A percentile compares a stretch with the other conserved stretches of the same genome.
These are phyloP conservation scores for Amblyraja radiata DNA, from an alignment of 2,797 vertebrate genomes.

Conservation along the genomic window DNA sequence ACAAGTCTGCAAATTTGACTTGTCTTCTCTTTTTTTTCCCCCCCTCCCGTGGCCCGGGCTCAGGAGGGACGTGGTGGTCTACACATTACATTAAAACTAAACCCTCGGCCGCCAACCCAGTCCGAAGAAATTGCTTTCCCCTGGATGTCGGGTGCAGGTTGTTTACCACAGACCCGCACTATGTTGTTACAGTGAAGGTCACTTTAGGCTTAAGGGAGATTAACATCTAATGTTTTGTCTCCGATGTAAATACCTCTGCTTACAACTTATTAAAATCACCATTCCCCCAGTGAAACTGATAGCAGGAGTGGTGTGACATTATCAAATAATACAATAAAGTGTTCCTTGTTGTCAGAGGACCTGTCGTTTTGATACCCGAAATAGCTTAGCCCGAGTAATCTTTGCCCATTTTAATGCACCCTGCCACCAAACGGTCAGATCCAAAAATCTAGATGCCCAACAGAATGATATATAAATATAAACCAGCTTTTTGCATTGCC, in stretches of 20 bases:
- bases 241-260: not conserved
- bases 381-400: not conserved
- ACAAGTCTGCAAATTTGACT: conserved; percentile 26
- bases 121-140: not conserved
- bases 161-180: conserved; percentile 2
- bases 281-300: not conserved
- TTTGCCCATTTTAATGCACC: not conserved
- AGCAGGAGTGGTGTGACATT: not conserved
- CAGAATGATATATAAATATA: not conserved
- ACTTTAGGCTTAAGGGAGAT: conserved; percentile 27
- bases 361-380: not conserved
- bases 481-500: not conserved
- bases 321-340: not conserved
- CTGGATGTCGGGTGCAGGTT: not conserved
- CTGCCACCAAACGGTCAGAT: not conserved
- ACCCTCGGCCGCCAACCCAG: not conserved
- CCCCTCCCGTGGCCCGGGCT: not conserved
- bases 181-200: conserved; percentile 30
- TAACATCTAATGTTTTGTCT: conserved; percentile 28
- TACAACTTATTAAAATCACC: conserved; percentile 12
- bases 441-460: not conserved
- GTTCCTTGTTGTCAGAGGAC: not conserved
- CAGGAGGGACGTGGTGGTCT: not conserved
- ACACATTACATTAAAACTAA: not conserved
- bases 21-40: not conserved